Evolutionary conservation across 2,797 vertebrate genomes (phyloP).

Genomic region (Lagocephalus sceleratus): DNA sequence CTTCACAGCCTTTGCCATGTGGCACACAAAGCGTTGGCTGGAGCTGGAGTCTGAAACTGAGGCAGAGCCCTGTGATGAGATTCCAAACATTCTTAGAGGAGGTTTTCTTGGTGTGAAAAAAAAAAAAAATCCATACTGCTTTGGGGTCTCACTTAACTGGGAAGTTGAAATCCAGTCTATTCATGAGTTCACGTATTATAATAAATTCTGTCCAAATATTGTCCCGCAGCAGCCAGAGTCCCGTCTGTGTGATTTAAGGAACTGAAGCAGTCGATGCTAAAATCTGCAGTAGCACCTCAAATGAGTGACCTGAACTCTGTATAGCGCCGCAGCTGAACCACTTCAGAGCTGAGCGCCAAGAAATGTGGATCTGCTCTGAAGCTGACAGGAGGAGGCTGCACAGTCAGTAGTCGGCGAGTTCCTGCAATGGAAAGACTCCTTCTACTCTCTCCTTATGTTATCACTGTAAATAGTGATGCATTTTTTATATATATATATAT

Average conservation of each 20-base stretch:
- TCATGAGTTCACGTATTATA: no score
- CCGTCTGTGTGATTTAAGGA: no score
- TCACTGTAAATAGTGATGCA: slow-evolving; percentile 45
- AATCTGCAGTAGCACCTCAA: neutral
- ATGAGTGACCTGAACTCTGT: slow-evolving; percentile 37
- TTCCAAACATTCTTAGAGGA: slow-evolving; percentile 53
- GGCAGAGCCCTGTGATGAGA: slow-evolving; percentile 53
- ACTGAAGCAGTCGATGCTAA: no score
- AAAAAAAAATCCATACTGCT: no score
- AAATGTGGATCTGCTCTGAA: slow-evolving; percentile 45
- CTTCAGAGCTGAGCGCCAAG: slow-evolving; percentile 50
- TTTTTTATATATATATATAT: no score
- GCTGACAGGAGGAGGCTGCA: slow-evolving; percentile 44
- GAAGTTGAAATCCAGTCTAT: no score
- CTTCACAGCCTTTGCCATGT: slow-evolving; percentile 54
- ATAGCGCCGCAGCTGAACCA: slow-evolving; percentile 40
- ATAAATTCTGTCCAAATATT: no score
- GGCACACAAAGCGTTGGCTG: slow-evolving; percentile 50
- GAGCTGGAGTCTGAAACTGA: slow-evolving; percentile 37
- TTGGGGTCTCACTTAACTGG: no score
- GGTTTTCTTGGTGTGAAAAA: slow-evolving; percentile 23
- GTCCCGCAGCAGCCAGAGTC: no score
- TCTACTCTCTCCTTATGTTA: slow-evolving; percentile 4
- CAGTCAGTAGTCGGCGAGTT: slow-evolving; percentile 42
- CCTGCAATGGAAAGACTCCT: slow-evolving; percentile 40